phyloP scores from a whole-genome alignment of 2,888 invertebrate genomes.

The Lingula anatina region DNA sequence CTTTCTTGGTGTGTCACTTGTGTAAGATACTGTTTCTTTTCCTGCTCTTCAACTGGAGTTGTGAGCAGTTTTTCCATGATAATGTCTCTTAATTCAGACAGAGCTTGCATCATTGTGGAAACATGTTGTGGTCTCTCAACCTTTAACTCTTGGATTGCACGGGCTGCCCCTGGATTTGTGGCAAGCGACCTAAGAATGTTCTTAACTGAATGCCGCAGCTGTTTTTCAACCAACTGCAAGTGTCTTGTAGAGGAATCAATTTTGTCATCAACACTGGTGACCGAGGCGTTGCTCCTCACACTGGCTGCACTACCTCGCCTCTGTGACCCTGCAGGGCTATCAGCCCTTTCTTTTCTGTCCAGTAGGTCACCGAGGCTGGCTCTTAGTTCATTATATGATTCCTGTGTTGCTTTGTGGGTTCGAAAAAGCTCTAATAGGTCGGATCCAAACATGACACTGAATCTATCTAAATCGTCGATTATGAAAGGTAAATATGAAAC shows the following conservation, averaged over 20 bases:
- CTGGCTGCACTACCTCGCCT: slow-evolving; percentile 1
- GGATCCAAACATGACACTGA: slow-evolving; percentile 33
- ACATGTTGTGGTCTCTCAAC: slow-evolving; percentile 13
- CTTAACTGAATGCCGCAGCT: slow-evolving; percentile 42
- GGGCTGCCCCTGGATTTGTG: slow-evolving; percentile 38
- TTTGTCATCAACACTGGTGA: slow-evolving; percentile 14
- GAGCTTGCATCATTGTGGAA: slow-evolving; percentile 19
- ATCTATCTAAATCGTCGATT: slow-evolving; percentile 38
- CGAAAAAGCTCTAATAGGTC: slow-evolving; percentile 37
- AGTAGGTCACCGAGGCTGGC: background rate
- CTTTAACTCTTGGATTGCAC: slow-evolving; percentile 23
- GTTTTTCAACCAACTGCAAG: slow-evolving; percentile 36
- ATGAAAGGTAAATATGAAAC: slow-evolving; percentile 40
- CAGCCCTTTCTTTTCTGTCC: background rate
- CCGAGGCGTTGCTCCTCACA: background rate
- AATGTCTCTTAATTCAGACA: slow-evolving; percentile 44
- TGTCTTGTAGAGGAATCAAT: slow-evolving; percentile 34
- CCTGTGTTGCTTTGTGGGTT: slow-evolving; percentile 33
- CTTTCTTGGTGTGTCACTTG: slow-evolving; percentile 43
- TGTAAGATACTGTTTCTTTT: slow-evolving; percentile 41
- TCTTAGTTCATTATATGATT: slow-evolving; percentile 36
- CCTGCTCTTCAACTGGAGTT: slow-evolving; percentile 48
- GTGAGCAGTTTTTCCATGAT: slow-evolving; percentile 45
- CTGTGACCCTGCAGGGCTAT: background rate
- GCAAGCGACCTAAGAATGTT: slow-evolving; percentile 40